These are phyloP conservation scores for Heliangelus exortis DNA, from an alignment of 2,797 vertebrate genomes.

Conservation along the genomic window DNA sequence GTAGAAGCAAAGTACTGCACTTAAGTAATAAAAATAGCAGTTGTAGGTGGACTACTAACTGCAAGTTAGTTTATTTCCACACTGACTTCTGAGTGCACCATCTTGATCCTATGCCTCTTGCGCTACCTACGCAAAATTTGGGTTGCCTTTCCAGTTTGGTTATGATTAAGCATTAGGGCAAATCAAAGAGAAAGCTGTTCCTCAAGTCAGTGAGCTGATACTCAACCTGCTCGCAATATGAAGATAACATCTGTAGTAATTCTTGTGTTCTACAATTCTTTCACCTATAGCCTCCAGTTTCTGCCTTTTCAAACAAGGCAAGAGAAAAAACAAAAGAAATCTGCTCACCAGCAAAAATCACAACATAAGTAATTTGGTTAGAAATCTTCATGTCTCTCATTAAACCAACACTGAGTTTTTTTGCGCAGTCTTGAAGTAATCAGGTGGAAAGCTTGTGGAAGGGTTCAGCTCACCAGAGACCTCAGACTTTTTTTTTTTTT, in stretches of 20 bases:
- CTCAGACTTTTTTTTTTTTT: background rate
- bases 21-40: background rate
- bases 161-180: background rate
- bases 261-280: background rate
- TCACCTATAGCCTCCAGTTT: background rate
- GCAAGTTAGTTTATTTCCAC: background rate
- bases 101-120: background rate
- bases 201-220: background rate
- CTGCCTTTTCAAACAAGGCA: slow-evolving; percentile 10
- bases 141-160: background rate
- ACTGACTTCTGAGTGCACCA: background rate
- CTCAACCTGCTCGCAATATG: background rate
- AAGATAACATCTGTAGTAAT: background rate
- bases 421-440: background rate
- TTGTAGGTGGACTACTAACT: background rate
- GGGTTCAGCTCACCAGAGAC: background rate
- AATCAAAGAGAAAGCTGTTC: background rate
- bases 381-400: background rate
- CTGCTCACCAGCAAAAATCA: background rate
- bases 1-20: background rate
- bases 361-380: background rate
- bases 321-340: background rate
- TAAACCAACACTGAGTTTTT: background rate
- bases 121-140: background rate
- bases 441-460: background rate